These are phyloP conservation scores for Cuculus canorus DNA, from an alignment of 2,797 vertebrate species.

Conservation along the genomic window DNA sequence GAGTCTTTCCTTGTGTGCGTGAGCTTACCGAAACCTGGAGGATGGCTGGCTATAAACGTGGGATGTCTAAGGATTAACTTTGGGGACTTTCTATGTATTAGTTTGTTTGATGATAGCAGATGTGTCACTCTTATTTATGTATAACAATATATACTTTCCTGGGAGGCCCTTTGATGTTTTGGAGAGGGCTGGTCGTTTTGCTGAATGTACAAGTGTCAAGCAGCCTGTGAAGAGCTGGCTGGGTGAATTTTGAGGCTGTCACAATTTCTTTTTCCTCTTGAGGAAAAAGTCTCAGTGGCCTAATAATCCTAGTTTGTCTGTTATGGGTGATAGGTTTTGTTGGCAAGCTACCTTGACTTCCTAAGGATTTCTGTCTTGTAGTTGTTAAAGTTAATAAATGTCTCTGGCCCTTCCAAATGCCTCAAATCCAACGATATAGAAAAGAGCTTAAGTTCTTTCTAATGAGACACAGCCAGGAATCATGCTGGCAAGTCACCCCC, in stretches of 20 bases:
- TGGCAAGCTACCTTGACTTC: background rate
- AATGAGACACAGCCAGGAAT: conserved; percentile 11
- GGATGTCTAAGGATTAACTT: background rate
- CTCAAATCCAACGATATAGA: background rate
- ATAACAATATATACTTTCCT: background rate
- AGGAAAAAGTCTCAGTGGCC: background rate
- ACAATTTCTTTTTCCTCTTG: background rate
- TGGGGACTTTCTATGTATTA: background rate
- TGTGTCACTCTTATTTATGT: background rate
- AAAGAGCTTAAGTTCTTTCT: conserved; percentile 9
- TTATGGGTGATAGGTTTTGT: background rate
- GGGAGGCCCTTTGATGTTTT: background rate
- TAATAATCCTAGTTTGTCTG: background rate
- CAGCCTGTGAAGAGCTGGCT: rapidly evolving
- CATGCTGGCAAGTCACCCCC: background rate
- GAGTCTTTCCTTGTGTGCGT: background rate
- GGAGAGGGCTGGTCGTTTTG: background rate
- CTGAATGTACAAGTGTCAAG: background rate
- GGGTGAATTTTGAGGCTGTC: background rate
- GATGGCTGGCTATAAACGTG: background rate
- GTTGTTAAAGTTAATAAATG: background rate
- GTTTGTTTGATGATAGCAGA: background rate
- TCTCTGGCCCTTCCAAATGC: background rate
- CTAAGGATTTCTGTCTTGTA: background rate
- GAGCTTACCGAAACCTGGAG: background rate